Evolutionary conservation across 2,797 vertebrate genomes (phyloP), one percentile per base, ranked within the genome.

Genomic region (Decapterus maruadsi): DNA sequence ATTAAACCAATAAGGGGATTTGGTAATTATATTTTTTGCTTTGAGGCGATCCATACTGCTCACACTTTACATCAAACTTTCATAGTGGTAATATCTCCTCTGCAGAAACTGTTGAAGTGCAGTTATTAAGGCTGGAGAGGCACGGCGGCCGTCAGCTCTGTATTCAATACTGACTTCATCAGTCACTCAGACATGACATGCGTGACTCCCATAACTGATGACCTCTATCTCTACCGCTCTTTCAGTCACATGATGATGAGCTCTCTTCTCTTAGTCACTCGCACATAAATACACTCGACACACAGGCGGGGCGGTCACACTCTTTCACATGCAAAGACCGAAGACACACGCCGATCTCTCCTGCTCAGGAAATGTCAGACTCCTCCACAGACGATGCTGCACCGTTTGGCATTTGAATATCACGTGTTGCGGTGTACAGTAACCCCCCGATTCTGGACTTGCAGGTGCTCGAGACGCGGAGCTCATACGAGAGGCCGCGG

Each of bases 301-400:
- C 57, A 54, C 43, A 20, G 11, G 36, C 0, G 46, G 2, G 2
- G 17, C 40, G 3, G 43, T 31, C 8, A 3, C n/a, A 26, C 38
- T 12, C n/a, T 26, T 22, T 65, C 42, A 55, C 62, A 62, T 46
- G 36, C 51, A 54, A 22, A 75, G n/a, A 13, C 42, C 6, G 31
- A 34, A 36, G 31, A 46, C 31, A 34, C 31, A 34, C 31, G 0
- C 46, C 26, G 22, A 46, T 31, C 59, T 54, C 66, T 83, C 34
- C 69, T 78, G 60, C 73, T 70, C 51, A 70, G 51, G 90, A 89
- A 89, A 90, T 87, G 85, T 81, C 87, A 88, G 75, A 65, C 70
- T 68, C 65, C 50, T 67, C 71, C 79, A 67, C 80, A 71, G 73
- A 53, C 26, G 26, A 26, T 26, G 55, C 68, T 6, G 64, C 62